These are phyloP conservation scores for Temnopleurus reevesii DNA, from an alignment of 53 echinoderm and acorn worm genomes.

Conservation along the genomic window DNA sequence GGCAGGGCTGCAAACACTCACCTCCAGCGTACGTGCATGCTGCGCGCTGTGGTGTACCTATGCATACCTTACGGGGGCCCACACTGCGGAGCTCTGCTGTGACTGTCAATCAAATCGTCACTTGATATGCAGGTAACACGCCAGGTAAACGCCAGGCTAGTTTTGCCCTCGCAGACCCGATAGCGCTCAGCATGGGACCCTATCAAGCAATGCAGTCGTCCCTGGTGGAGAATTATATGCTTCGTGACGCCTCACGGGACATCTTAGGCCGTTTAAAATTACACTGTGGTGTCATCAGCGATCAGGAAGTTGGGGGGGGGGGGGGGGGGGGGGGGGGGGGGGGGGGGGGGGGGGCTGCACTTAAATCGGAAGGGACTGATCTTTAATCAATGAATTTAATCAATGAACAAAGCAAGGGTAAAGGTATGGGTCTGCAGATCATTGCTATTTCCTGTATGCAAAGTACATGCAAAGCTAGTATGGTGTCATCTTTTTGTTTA, in stretches of 20 bases:
- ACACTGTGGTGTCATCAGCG: background rate
- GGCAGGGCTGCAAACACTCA: background rate
- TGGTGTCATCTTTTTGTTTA: no score
- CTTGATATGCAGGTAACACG: constrained; percentile 50
- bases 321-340: background rate
- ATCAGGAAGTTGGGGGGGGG: no score
- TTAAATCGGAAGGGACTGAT: background rate
- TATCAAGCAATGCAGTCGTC: constrained; percentile 4
- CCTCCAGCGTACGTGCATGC: constrained; percentile 32
- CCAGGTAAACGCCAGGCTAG: constrained; percentile 46
- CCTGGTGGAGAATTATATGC: constrained; percentile 11
- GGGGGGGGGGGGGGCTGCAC: background rate
- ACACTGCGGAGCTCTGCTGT: constrained; percentile 28
- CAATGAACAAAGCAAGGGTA: no score
- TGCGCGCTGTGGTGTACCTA: constrained; percentile 23
- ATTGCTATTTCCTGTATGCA: no score
- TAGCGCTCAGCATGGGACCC: background rate
- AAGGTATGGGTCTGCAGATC: no score
- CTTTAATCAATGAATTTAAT: no score
- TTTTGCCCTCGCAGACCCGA: background rate
- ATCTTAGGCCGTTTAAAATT: background rate
- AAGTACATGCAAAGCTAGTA: no score
- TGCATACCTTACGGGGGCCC: constrained; percentile 49
- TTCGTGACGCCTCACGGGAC: background rate
- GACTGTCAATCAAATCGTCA: constrained; percentile 53